A percentile compares a stretch with the other conserved stretches of the same genome.
Conservation (phyloP, 2,113 vertebrate species). For the Carettochelys insculpta region DNA sequence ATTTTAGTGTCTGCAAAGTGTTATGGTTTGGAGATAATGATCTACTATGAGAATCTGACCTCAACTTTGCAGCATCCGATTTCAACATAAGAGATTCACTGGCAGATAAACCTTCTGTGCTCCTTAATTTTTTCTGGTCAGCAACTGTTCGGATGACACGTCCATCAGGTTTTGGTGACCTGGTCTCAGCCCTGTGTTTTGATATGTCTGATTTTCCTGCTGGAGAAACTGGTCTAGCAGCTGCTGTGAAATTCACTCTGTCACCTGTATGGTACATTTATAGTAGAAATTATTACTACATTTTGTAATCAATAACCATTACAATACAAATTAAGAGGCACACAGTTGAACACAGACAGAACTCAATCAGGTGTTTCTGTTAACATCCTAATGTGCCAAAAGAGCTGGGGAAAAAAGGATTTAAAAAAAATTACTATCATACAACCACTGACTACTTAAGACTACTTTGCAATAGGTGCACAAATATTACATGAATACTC, state of each 20-base stretch:
- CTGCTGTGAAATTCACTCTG: slow-evolving; percentile 82
- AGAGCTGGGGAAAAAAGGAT: neutral
- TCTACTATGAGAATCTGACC: slow-evolving; percentile 95
- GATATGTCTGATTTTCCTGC: slow-evolving; percentile 81
- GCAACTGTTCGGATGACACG: slow-evolving; percentile 82
- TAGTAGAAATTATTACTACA: slow-evolving; percentile 60
- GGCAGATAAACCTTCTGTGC: slow-evolving; percentile 85
- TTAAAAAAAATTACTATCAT: no score
- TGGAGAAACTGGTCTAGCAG: slow-evolving; percentile 83
- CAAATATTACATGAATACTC: neutral
- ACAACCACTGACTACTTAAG: neutral
- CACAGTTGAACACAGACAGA: slow-evolving; percentile 2
- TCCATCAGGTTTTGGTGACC: slow-evolving; percentile 87
- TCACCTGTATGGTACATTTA: slow-evolving; percentile 85
- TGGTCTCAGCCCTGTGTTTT: slow-evolving; percentile 89
- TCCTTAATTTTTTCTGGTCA: slow-evolving; percentile 88
- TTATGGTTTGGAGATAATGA: slow-evolving; percentile 98
- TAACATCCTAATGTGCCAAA: neutral
- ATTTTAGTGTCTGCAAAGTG: slow-evolving; percentile 93
- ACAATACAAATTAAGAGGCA: neutral
- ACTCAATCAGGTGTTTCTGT: slow-evolving; percentile 7
- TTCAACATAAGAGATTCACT: slow-evolving; percentile 93
- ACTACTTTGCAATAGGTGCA: neutral
- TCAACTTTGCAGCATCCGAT: slow-evolving; percentile 93
- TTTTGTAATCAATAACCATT: neutral